Percentiles rank a stretch among this genome's conserved stretches.
phyloP scores from a whole-genome alignment of 2,113 vertebrate species.

The Crypturellus undulatus region DNA sequence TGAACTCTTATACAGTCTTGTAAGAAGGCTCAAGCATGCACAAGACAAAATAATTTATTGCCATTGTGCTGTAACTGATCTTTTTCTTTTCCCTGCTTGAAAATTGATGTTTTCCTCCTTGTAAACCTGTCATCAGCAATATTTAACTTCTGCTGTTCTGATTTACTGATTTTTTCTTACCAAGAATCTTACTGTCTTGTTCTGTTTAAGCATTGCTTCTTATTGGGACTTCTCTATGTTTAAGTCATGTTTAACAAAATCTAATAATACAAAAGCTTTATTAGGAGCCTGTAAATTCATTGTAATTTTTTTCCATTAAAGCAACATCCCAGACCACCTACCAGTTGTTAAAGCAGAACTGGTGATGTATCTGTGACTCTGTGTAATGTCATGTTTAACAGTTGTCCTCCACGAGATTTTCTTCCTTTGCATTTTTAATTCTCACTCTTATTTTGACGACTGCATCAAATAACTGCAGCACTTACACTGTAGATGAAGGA shows the following conservation, averaged over 20 bases:
- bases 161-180: not conserved
- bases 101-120: not conserved
- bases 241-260: not conserved
- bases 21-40: not conserved
- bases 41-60: not conserved
- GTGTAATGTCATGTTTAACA: not conserved
- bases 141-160: not conserved
- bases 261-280: not conserved
- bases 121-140: not conserved
- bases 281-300: not conserved
- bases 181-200: not conserved
- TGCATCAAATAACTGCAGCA: not conserved
- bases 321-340: not conserved
- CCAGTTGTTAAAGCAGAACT: not conserved
- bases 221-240: not conserved
- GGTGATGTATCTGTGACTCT: not conserved
- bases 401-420: not conserved
- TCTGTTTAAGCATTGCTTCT: not conserved
- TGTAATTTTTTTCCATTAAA: not conserved
- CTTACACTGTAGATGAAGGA: not conserved
- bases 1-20: not conserved
- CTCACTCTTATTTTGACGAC: not conserved
- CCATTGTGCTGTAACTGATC: not conserved
- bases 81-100: not conserved
- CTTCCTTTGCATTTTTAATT: not conserved